Evolutionary conservation across 2,888 invertebrate species (phyloP).

Genomic region (Strigamia crassipes): DNA sequence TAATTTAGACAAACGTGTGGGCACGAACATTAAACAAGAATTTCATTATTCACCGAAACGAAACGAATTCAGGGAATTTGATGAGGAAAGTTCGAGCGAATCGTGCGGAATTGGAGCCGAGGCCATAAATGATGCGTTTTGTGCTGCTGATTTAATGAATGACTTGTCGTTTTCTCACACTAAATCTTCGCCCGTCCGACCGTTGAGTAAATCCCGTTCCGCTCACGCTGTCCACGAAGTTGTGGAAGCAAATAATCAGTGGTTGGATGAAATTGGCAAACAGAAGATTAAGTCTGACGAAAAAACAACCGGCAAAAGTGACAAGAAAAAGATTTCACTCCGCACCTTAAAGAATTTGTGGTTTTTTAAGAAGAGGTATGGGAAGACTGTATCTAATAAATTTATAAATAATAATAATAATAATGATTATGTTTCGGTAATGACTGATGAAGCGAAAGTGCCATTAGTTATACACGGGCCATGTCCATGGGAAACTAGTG

Average conservation of each 20-base stretch:
- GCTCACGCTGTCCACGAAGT: slow-evolving; percentile 47
- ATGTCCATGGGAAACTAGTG: slow-evolving; percentile 12
- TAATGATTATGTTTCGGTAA: too few relatives aligned
- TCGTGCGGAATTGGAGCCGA: background rate
- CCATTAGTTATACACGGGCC: background rate
- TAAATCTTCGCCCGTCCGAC: slow-evolving; percentile 47
- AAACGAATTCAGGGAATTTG: background rate
- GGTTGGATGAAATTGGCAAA: background rate
- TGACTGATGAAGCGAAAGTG: background rate
- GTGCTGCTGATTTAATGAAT: slow-evolving; percentile 49
- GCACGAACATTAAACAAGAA: background rate
- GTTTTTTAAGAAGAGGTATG: slow-evolving; percentile 58
- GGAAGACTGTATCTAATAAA: background rate
- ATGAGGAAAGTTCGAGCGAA: background rate
- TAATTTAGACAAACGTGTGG: background rate
- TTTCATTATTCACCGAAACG: background rate
- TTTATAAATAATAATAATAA: background rate
- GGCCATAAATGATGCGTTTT: slow-evolving; percentile 50
- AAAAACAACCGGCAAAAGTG: slow-evolving; percentile 36
- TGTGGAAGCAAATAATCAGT: slow-evolving; percentile 25
- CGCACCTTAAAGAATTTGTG: slow-evolving; percentile 58
- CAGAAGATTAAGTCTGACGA: background rate
- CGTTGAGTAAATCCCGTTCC: slow-evolving; percentile 48
- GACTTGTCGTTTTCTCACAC: background rate
- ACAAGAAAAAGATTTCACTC: slow-evolving; percentile 54